A percentile compares a stretch with the other conserved stretches of the same genome.
Conservation (phyloP, 2,113 vertebrate species). For the Lepus americanus region DNA sequence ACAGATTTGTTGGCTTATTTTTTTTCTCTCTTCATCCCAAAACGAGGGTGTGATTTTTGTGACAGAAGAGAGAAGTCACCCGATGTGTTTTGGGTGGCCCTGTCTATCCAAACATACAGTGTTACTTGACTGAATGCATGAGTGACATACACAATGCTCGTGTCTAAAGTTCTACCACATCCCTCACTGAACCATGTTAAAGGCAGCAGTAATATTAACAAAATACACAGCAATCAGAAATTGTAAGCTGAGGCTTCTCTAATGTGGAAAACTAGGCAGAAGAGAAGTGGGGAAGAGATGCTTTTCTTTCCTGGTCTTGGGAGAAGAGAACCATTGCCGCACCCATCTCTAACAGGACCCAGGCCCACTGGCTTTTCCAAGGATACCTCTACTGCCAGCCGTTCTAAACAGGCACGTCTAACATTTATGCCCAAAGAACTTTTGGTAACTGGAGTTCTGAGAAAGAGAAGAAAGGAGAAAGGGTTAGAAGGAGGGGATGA, state of each 20-base stretch:
- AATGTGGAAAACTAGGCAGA: not conserved
- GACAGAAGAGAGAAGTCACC: not conserved
- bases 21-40: not conserved
- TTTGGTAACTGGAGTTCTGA: not conserved
- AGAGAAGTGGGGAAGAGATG: not conserved
- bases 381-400: not conserved
- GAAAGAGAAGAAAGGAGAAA: not conserved
- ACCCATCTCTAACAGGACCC: not conserved
- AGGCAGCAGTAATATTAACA: not conserved
- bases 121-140: not conserved
- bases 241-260: not conserved
- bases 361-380: not conserved
- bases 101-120: not conserved
- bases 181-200: not conserved
- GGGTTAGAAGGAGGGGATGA: not conserved
- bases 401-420: not conserved
- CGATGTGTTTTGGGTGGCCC: not conserved
- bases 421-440: constrained; percentile 8
- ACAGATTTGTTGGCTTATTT: not conserved
- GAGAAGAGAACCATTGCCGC: not conserved
- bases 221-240: not conserved
- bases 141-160: not conserved
- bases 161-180: not conserved
- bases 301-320: not conserved
- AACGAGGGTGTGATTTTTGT: too few species aligned